Conservation (phyloP, 2,113 vertebrate genomes). For the Nothoprocta perdicaria region DNA sequence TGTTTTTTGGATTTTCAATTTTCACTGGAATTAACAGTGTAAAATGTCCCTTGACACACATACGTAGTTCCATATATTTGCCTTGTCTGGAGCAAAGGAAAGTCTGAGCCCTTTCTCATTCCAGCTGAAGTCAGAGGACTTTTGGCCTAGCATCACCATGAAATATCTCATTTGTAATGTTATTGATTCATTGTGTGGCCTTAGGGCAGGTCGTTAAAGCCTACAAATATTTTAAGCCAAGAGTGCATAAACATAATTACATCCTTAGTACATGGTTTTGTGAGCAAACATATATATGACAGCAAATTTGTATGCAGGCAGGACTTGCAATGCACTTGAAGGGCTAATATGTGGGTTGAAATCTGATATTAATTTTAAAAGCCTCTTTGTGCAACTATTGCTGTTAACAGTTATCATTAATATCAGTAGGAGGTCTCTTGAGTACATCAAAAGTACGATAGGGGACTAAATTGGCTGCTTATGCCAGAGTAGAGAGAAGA, state of each 20-base stretch:
- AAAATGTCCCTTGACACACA: not conserved
- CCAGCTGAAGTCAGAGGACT: not conserved
- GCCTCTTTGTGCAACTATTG: not conserved
- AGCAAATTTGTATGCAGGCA: not conserved
- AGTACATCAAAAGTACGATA: not conserved
- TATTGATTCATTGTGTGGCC: not conserved
- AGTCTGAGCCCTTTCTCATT: not conserved
- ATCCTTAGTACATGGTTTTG: not conserved
- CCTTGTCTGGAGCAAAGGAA: not conserved
- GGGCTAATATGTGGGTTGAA: not conserved
- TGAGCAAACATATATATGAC: not conserved
- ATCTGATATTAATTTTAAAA: not conserved
- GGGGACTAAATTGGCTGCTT: not conserved
- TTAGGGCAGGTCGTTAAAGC: not conserved
- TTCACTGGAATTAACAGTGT: not conserved
- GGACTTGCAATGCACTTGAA: not conserved
- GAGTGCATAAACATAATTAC: accelerated
- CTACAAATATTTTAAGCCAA: not conserved
- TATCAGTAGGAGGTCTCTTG: not conserved
- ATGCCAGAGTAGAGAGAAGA: not conserved
- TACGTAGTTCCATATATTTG: not conserved
- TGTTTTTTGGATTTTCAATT: not conserved
- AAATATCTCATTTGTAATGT: accelerated
- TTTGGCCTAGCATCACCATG: not conserved
- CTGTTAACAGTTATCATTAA: not conserved